Conservation (phyloP, 2,797 vertebrate genomes). For the Neoniphon sammara region DNA sequence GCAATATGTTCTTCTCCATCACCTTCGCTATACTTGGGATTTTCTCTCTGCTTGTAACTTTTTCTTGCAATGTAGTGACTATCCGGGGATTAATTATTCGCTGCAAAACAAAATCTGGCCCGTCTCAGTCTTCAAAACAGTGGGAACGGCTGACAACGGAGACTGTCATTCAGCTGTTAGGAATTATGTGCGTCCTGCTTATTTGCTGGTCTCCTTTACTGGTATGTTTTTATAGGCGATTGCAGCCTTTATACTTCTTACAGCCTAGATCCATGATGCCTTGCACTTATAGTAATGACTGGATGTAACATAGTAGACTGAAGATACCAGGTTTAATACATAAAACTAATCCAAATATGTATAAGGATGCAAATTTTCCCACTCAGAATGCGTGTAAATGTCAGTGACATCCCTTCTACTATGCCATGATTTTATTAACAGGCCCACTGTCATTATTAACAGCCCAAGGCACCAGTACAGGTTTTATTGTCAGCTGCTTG, state of each 20-base stretch:
- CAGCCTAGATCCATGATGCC: neutral
- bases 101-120: conserved; percentile 84
- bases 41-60: conserved; percentile 87
- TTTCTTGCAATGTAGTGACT: conserved; percentile 92
- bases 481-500: conserved; percentile 11
- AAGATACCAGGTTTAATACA: neutral
- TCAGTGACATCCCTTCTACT: neutral
- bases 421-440: neutral
- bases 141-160: conserved; percentile 95
- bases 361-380: neutral
- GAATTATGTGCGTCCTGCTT: conserved; percentile 95
- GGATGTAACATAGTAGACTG: neutral
- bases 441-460: conserved; percentile 2
- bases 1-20: conserved; percentile 85
- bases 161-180: conserved; percentile 93
- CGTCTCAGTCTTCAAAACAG: conserved; percentile 84
- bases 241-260: neutral
- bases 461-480: neutral
- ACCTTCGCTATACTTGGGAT: conserved; percentile 91
- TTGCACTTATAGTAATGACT: neutral
- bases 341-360: neutral
- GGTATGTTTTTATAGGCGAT: conserved; percentile 84
- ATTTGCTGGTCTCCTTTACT: conserved; percentile 95
- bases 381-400: neutral
- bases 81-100: conserved; percentile 89